A percentile compares a stretch with the other conserved stretches of the same genome.
Evolutionary conservation across 2,113 vertebrate genomes (phyloP).

Genomic region (Diadophis punctatus): DNA sequence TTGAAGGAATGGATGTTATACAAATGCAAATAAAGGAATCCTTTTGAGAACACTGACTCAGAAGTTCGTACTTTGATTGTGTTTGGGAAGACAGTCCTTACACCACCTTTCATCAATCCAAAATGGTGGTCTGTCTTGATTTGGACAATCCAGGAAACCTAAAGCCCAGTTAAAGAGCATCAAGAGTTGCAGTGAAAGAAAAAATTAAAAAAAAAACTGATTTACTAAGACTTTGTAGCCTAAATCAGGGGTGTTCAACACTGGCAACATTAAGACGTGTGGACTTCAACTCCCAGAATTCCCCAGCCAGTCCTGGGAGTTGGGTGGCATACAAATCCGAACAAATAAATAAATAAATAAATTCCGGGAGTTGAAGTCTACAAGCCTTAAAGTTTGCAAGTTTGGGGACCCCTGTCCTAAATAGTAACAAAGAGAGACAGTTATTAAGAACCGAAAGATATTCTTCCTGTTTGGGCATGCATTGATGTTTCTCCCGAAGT

Average conservation of each 20-base stretch:
- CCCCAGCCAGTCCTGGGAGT: not conserved
- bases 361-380: not conserved
- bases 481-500: not conserved
- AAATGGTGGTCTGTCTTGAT: not conserved
- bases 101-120: too few relatives aligned
- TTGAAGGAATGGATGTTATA: too few relatives aligned
- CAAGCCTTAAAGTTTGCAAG: not conserved
- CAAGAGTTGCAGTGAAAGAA: not conserved
- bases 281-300: not conserved
- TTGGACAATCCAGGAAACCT: not conserved
- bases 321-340: too few relatives aligned
- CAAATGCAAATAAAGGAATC: too few relatives aligned
- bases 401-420: not conserved
- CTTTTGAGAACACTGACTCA: too few relatives aligned
- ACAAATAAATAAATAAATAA: too few relatives aligned
- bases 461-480: not conserved
- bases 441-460: not conserved
- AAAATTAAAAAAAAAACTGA: not conserved
- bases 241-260: not conserved
- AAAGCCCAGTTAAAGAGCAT: not conserved
- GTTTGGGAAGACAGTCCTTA: too few relatives aligned
- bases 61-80: too few relatives aligned
- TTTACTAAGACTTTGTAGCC: not conserved
- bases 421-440: not conserved
- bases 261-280: not conserved